Base-by-base conservation (phyloP, 53 echinoderm and acorn worm genomes). In the Paracentrotus lividus region DNA sequence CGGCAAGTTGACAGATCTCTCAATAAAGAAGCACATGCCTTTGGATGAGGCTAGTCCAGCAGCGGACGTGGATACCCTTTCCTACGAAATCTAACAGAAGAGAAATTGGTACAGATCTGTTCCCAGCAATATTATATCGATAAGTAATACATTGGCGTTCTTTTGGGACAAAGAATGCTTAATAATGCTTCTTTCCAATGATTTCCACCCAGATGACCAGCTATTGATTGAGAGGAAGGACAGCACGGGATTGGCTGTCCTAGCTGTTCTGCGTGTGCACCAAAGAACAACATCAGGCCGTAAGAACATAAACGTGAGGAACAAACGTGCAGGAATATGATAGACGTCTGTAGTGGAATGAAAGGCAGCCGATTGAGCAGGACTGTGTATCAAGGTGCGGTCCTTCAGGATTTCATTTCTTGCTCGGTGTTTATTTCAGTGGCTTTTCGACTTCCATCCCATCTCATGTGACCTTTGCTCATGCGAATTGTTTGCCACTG, bases 51-150 rank as follows among this genome's bases (percentile, higher is more conserved):
- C 47, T 40, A 84, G 84, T 45, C 24, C 84, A 7, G 84, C 84
- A 9, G n/a, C 84, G 84, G 45, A 49, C 26, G 47, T 0, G 5
- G 20, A 21, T 47, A 23, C 36, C 45, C n/a, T 45, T 24, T n/a
- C 84, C 84, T n/a, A 84, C 23, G 84, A 84, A 44, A 49, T 84
- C 84, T 49, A 84, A 40, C 21, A 84, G 84, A 84, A 84, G 23
- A n/a, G 49, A 47, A 23, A 24, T n/a, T n/a, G 27, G 45, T 43
- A 5, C 42, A 44, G 47, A 44, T 45, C 3, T n/a, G n/a, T 8
- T 49, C 8, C 45, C 84, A 14, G 26, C 49, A 21, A n/a, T n/a
- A 49, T 16, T 7, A 49, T 84, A n/a, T 45, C 44, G 7, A 84
- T 21, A 49, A n/a, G 8, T 2, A 47, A 84, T 7, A 23, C 24